Percentiles rank a stretch among this genome's conserved stretches.
phyloP scores from a whole-genome alignment of 2,797 vertebrate species.

The Melanotaenia parkinsoni region DNA sequence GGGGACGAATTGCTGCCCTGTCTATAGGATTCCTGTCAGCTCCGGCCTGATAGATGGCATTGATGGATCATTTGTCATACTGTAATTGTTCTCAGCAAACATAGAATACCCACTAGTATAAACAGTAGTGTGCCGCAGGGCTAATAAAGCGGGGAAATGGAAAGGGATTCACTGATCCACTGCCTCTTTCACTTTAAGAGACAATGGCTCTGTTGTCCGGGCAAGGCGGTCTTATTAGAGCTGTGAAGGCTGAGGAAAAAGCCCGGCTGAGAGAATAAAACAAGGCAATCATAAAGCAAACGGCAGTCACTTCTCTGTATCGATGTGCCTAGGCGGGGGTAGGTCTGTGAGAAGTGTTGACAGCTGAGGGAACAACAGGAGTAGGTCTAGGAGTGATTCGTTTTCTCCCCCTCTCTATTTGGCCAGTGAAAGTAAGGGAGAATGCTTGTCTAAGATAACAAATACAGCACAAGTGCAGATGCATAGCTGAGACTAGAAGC shows the following conservation, averaged over 20 bases:
- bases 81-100: constrained; percentile 99
- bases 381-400: constrained; percentile 78
- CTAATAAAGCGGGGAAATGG: constrained; percentile 96
- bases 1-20: constrained; percentile 95
- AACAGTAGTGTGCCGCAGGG: constrained; percentile 92
- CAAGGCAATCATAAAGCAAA: constrained; percentile 85
- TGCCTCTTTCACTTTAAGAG: constrained; percentile 82
- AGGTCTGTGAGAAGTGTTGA: constrained; percentile 79
- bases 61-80: constrained; percentile 99
- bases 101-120: constrained; percentile 98
- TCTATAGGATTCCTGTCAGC: constrained; percentile 99
- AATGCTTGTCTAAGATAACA: constrained; percentile 79
- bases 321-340: constrained; percentile 79
- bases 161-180: constrained; percentile 93
- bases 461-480: constrained; percentile 75
- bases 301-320: constrained; percentile 84
- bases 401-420: constrained; percentile 76
- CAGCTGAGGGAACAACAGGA: constrained; percentile 82
- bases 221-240: constrained; percentile 79
- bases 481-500: constrained; percentile 62
- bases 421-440: constrained; percentile 74
- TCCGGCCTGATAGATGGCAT: constrained; percentile 96
- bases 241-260: constrained; percentile 72
- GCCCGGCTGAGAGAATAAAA: constrained; percentile 77
- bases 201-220: constrained; percentile 81